Percentiles rank a stretch among this genome's conserved stretches.
Conservation (phyloP, 2,888 invertebrate genomes). For the Thymelicus sylvestris region DNA sequence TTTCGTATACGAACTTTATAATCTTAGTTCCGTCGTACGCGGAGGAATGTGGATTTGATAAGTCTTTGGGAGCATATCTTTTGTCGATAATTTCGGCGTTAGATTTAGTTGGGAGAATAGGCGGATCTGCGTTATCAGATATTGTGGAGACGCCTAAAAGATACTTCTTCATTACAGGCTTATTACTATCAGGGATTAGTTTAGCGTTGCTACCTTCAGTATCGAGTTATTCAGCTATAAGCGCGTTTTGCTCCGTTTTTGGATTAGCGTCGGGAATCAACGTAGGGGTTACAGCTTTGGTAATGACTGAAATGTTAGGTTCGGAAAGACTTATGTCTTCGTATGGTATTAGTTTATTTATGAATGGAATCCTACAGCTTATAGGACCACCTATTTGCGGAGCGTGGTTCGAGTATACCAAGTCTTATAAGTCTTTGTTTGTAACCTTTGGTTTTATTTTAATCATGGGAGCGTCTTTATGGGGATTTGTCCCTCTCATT, state of each 20-base stretch:
- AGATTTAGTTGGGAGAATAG: slow-evolving; percentile 93
- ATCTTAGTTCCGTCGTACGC: slow-evolving; percentile 93
- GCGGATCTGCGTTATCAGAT: slow-evolving; percentile 93
- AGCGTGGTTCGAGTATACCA: slow-evolving; percentile 86
- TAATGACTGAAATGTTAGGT: slow-evolving; percentile 95
- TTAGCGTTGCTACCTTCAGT: slow-evolving; percentile 89
- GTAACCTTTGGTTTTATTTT: slow-evolving; percentile 89
- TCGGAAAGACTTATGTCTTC: slow-evolving; percentile 93
- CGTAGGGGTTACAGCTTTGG: slow-evolving; percentile 93
- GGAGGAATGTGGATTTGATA: slow-evolving; percentile 88
- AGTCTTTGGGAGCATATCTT: slow-evolving; percentile 88
- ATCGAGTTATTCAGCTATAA: slow-evolving; percentile 86
- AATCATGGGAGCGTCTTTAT: slow-evolving; percentile 89
- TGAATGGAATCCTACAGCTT: slow-evolving; percentile 92
- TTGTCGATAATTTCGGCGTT: slow-evolving; percentile 92
- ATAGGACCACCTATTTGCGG: slow-evolving; percentile 94
- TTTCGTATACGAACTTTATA: slow-evolving; percentile 94
- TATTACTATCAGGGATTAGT: slow-evolving; percentile 91
- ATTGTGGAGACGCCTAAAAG: slow-evolving; percentile 90
- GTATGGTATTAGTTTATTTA: slow-evolving; percentile 93
- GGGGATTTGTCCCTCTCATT: slow-evolving; percentile 91
- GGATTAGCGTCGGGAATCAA: slow-evolving; percentile 94
- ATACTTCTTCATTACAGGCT: slow-evolving; percentile 92
- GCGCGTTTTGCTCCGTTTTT: slow-evolving; percentile 90
- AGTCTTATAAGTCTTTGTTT: slow-evolving; percentile 89